These are phyloP conservation scores for Plebejus anna DNA, from an alignment of 2,888 invertebrate species.

Conservation along the genomic window DNA sequence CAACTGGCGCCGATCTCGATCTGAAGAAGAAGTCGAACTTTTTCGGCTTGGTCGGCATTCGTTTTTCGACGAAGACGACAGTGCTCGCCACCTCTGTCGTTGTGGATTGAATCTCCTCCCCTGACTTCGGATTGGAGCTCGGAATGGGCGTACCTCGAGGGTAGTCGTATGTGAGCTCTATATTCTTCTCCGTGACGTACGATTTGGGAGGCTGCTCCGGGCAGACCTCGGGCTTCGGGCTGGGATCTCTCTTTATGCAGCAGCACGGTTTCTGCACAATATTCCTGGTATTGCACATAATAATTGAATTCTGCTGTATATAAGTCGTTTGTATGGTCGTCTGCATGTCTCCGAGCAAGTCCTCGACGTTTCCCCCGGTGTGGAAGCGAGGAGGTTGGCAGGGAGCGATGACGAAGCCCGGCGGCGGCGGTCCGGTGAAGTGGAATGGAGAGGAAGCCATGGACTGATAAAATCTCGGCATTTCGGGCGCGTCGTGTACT, in stretches of 20 bases:
- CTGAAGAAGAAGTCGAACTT: constrained; percentile 74
- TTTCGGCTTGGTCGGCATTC: constrained; percentile 69
- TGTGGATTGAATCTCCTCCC: constrained; percentile 60
- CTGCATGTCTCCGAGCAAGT: constrained; percentile 84
- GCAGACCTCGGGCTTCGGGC: constrained; percentile 43
- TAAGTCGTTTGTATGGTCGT: constrained; percentile 70
- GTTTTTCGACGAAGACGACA: constrained; percentile 72
- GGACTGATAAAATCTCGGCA: constrained; percentile 68
- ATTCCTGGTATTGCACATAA: constrained; percentile 72
- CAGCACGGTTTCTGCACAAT: constrained; percentile 68
- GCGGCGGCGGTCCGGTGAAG: constrained; percentile 61
- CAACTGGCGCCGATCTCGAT: constrained; percentile 75
- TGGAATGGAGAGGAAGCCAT: constrained; percentile 67
- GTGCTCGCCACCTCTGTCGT: constrained; percentile 77
- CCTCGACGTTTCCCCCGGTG: constrained; percentile 84
- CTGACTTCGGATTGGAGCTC: constrained; percentile 57
- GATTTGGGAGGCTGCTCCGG: constrained; percentile 55
- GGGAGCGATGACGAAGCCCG: constrained; percentile 67
- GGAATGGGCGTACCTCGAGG: constrained; percentile 66
- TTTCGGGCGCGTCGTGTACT: constrained; percentile 69
- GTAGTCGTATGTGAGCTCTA: constrained; percentile 74
- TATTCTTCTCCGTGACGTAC: constrained; percentile 75
- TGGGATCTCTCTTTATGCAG: constrained; percentile 55
- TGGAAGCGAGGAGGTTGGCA: constrained; percentile 67
- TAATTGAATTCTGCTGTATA: constrained; percentile 73